A percentile compares a stretch with the other conserved stretches of the same genome.
Evolutionary conservation across 2,113 vertebrate genomes (phyloP).

Genomic region (Hydrochoerus hydrochaeris): DNA sequence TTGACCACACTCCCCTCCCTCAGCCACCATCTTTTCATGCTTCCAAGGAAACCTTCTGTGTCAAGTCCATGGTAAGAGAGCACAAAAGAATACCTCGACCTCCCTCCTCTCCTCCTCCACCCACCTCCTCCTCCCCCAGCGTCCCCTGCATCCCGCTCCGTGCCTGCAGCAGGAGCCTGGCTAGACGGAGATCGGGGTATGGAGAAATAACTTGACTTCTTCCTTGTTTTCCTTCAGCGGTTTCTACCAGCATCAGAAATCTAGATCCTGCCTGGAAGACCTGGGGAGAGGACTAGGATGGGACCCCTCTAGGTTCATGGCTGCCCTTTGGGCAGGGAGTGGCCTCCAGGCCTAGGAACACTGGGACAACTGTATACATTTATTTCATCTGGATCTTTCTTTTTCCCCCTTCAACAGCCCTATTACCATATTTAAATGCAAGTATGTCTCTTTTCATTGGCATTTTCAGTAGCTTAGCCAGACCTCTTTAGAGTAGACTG

Average conservation of each 20-base stretch:
- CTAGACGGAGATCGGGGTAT: not conserved
- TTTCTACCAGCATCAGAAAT: conserved; percentile 51
- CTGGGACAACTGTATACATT: conserved; percentile 54
- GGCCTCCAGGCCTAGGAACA: not conserved
- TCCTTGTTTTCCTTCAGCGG: conserved; percentile 71
- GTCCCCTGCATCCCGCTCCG: not conserved
- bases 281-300: conserved; percentile 50
- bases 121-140: not conserved
- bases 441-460: conserved; percentile 89
- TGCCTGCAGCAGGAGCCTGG: not conserved
- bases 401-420: conserved; percentile 86
- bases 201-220: conserved; percentile 67
- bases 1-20: conserved; percentile 18
- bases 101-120: not conserved
- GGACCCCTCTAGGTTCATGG: not conserved
- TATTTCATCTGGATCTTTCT: conserved; percentile 85
- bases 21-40: conserved; percentile 58
- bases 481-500: conserved; percentile 81
- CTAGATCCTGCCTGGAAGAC: conserved; percentile 69
- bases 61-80: conserved; percentile 63
- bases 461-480: conserved; percentile 85
- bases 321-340: not conserved
- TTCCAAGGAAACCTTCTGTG: conserved; percentile 76
- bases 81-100: not conserved
- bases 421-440: conserved; percentile 93